Conservation (phyloP, 2,797 vertebrate species). For the Lindbergichthys nudifrons region DNA sequence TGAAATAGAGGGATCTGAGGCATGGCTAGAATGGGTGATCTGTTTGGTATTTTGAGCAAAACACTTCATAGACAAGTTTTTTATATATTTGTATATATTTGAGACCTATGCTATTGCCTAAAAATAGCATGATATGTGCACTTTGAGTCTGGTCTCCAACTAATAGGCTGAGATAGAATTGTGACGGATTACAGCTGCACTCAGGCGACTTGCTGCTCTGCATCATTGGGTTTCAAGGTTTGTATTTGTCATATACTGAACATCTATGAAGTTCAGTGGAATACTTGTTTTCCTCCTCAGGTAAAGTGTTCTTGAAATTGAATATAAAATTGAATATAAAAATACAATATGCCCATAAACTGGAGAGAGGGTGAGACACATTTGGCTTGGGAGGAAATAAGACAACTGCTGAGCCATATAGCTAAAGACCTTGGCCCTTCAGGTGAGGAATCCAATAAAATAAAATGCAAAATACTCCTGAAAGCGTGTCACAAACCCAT, state of each 20-base stretch:
- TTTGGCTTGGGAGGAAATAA: slow-evolving; percentile 7
- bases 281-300: not conserved
- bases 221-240: not conserved
- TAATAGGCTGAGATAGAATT: slow-evolving; percentile 2
- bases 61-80: too few relatives aligned
- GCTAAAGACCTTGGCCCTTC: not conserved
- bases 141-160: slow-evolving; percentile 3
- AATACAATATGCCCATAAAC: too few relatives aligned
- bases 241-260: not conserved
- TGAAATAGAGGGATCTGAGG: too few relatives aligned
- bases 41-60: too few relatives aligned
- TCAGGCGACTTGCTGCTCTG: not conserved
- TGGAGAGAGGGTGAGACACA: not conserved
- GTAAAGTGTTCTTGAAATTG: not conserved
- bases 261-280: not conserved
- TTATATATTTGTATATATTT: too few relatives aligned
- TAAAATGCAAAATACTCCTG: not conserved
- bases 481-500: not conserved
- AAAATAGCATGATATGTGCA: too few relatives aligned
- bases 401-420: slow-evolving; percentile 18
- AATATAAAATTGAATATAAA: not conserved
- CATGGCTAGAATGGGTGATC: too few relatives aligned
- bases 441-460: slow-evolving; percentile 2
- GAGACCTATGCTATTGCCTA: too few relatives aligned
- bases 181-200: slow-evolving; percentile 11